Percentiles rank a stretch among this genome's conserved stretches.
phyloP scores from a whole-genome alignment of 2,797 vertebrate species.

The Sebastes hopkinsi region DNA sequence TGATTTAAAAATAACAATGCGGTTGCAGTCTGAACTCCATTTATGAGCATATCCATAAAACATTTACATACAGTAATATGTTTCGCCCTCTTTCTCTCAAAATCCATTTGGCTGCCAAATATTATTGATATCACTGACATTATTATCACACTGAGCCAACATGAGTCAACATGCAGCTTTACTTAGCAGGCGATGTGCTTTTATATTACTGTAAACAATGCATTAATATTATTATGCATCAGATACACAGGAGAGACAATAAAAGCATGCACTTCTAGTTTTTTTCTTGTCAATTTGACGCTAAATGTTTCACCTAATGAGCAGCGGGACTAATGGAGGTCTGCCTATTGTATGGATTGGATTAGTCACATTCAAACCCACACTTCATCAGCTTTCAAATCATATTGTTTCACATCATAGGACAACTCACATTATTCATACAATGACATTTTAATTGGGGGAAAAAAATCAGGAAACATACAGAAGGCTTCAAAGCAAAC shows the following conservation, averaged over 20 bases:
- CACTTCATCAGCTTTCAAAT: constrained; percentile 35
- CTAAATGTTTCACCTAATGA: constrained; percentile 57
- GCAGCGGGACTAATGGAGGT: constrained; percentile 33
- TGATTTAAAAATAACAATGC: constrained; percentile 78
- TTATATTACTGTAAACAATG: constrained; percentile 36
- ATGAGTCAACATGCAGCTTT: constrained; percentile 51
- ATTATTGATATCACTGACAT: constrained; percentile 65
- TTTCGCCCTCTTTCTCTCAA: constrained; percentile 44
- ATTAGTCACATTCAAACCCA: constrained; percentile 39
- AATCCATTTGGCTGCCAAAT: constrained; percentile 58
- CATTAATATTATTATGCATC: constrained; percentile 41
- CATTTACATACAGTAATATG: constrained; percentile 71
- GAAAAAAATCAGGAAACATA: constrained; percentile 38
- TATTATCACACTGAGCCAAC: constrained; percentile 49
- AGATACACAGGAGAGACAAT: constrained; percentile 32
- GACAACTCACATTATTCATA: constrained; percentile 57
- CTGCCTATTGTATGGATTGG: constrained; percentile 33
- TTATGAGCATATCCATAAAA: constrained; percentile 68
- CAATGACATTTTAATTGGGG: constrained; percentile 66
- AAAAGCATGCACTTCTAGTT: constrained; percentile 17
- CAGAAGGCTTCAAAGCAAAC: constrained; percentile 54
- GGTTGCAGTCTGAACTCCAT: constrained; percentile 56
- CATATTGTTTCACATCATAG: constrained; percentile 41
- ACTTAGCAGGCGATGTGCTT: constrained; percentile 37
- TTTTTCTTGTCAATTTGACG: constrained; percentile 29